A percentile compares a stretch with the other conserved stretches of the same genome.
Conservation (phyloP, 92 coral and sea anemone species). For the Epizoanthus ramosus region DNA sequence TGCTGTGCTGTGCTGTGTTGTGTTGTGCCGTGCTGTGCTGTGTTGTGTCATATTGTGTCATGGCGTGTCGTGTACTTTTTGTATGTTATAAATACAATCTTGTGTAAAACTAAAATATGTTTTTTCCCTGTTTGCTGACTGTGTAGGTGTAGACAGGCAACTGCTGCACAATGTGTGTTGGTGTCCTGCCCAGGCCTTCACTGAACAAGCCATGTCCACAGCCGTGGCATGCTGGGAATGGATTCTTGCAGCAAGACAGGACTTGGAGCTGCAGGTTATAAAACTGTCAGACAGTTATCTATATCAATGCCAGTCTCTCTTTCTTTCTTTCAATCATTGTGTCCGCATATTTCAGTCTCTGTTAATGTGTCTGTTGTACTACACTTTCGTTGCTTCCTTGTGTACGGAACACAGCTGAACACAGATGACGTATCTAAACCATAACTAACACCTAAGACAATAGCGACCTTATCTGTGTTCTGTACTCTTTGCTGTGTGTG, state of each 20-base stretch:
- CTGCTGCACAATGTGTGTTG: slow-evolving; percentile 83
- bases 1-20: too few relatives aligned
- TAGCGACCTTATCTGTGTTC: too few relatives aligned
- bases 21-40: too few relatives aligned
- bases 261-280: slow-evolving; percentile 85
- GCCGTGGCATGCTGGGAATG: slow-evolving; percentile 99
- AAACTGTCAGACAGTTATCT: background rate
- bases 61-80: too few relatives aligned
- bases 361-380: background rate
- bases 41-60: too few relatives aligned
- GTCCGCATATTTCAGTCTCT: background rate
- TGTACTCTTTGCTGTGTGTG: too few relatives aligned
- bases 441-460: too few relatives aligned
- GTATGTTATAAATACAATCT: background rate
- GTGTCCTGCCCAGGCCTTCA: slow-evolving; percentile 93
- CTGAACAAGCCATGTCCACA: slow-evolving; percentile 82
- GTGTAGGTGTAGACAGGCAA: slow-evolving; percentile 78
- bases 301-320: background rate
- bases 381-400: background rate
- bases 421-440: too few relatives aligned
- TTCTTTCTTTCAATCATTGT: background rate
- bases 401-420: too few relatives aligned
- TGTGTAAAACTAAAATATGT: background rate
- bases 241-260: slow-evolving; percentile 94
- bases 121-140: background rate